phyloP scores from a whole-genome alignment of 2,888 invertebrate species.

The Chrysolina haemoptera region DNA sequence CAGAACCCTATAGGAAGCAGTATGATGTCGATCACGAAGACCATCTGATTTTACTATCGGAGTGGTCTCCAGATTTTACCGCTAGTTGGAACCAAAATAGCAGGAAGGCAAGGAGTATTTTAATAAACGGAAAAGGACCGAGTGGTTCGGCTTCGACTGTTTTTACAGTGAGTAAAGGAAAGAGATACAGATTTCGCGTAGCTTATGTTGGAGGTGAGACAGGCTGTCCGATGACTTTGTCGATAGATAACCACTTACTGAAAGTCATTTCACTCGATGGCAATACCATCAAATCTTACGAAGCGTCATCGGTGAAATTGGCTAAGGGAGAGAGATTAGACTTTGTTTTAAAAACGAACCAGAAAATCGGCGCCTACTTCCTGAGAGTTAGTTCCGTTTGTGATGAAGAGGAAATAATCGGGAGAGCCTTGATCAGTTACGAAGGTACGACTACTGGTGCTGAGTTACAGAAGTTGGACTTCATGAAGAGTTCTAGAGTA shows the following conservation, averaged over 20 bases:
- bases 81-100: slow-evolving; percentile 68
- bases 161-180: slow-evolving; percentile 74
- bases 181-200: slow-evolving; percentile 78
- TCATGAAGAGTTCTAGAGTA: slow-evolving; percentile 48
- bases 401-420: slow-evolving; percentile 71
- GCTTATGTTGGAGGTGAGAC: slow-evolving; percentile 79
- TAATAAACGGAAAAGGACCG: slow-evolving; percentile 77
- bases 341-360: slow-evolving; percentile 79
- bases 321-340: slow-evolving; percentile 84
- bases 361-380: slow-evolving; percentile 74
- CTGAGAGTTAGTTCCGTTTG: slow-evolving; percentile 74
- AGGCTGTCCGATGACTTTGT: slow-evolving; percentile 79
- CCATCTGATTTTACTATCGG: slow-evolving; percentile 80
- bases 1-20: slow-evolving; percentile 74
- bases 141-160: slow-evolving; percentile 63
- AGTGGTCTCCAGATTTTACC: slow-evolving; percentile 71
- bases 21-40: slow-evolving; percentile 82
- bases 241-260: slow-evolving; percentile 77
- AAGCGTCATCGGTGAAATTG: slow-evolving; percentile 74
- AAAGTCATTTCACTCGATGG: slow-evolving; percentile 82
- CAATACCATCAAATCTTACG: slow-evolving; percentile 74
- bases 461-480: slow-evolving; percentile 30
- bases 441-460: slow-evolving; percentile 42
- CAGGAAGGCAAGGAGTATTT: slow-evolving; percentile 67
- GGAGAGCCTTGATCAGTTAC: slow-evolving; percentile 73